Evolutionary conservation across 2,797 vertebrate genomes (phyloP), one percentile per base, ranked within the genome.

Genomic region (Gymnothorax javanicus): DNA sequence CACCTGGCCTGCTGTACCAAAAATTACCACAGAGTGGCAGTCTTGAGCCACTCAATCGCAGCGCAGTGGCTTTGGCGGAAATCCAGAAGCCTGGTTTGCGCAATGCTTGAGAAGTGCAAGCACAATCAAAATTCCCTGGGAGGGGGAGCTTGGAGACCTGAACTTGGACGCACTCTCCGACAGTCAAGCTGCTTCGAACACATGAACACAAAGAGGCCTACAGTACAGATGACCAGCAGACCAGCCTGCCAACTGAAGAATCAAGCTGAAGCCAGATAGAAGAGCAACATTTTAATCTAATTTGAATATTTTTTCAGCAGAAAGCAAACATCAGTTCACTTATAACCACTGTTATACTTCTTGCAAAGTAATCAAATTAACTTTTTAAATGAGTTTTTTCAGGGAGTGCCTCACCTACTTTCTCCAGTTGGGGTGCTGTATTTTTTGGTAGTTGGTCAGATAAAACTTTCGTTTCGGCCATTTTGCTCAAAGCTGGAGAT

Each of bases 11-110:
- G 77, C 56, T 7, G 67, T 86, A 50, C 82, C 25, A 58, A 57
- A 2, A 2, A 11, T 27, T n/a, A 56, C 91, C 94, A 93, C 92
- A 84, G 91, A 92, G 90, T 86, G 93, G 87, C 93, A 92, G 87
- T 71, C 20, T 62, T 50, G 88, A 89, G 87, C 90, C 71, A 1
- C 77, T 27, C 52, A 90, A 58, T 25, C 27, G 86, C 81, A 79
- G 12, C 81, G 79, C 67, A 0, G 17, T 79, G 62, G 81, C 84
- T 81, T 82, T 82, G 71, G 73, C 50, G 11, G 59, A 77, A 58
- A 15, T 27, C 71, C 25, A 82, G 79, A 84, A 87, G 90, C 4
- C 86, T 58, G 91, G 88, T 86, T 77, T 85, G 89, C 88, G 90
- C 84, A 85, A 85, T 86, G 79, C 89, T 20, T 86, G 69, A n/a